Conservation (phyloP, 2,888 invertebrate species). For the Spialia ferax region DNA sequence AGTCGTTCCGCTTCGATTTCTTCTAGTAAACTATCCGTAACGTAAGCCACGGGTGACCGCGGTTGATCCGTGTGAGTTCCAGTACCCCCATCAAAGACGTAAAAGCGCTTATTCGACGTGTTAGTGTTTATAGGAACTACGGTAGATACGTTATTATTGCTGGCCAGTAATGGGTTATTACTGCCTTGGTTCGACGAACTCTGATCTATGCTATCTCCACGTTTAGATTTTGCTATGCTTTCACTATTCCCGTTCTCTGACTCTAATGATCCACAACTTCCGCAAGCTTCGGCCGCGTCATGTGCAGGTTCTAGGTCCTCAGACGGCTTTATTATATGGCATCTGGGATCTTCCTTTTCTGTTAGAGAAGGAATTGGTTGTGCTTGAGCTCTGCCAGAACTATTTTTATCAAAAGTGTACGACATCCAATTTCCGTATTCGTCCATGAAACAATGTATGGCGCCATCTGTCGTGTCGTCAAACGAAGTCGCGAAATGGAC, state of each 20-base stretch:
- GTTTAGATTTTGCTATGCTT: slow-evolving; percentile 68
- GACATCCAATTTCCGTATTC: slow-evolving; percentile 95
- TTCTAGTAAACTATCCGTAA: slow-evolving; percentile 79
- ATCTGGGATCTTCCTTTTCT: slow-evolving; percentile 66
- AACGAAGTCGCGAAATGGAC: slow-evolving; percentile 92
- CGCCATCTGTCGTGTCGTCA: slow-evolving; percentile 94
- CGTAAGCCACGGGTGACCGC: slow-evolving; percentile 78
- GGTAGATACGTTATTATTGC: slow-evolving; percentile 78
- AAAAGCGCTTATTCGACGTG: slow-evolving; percentile 75
- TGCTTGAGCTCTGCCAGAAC: slow-evolving; percentile 82
- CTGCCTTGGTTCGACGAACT: slow-evolving; percentile 84
- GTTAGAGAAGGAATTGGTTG: slow-evolving; percentile 68
- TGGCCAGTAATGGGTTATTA: slow-evolving; percentile 78
- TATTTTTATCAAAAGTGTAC: slow-evolving; percentile 93
- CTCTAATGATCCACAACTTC: slow-evolving; percentile 81
- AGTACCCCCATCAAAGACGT: slow-evolving; percentile 80
- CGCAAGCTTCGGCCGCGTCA: slow-evolving; percentile 62
- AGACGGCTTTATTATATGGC: slow-evolving; percentile 62
- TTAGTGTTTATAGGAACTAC: slow-evolving; percentile 79
- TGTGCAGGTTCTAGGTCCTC: slow-evolving; percentile 73
- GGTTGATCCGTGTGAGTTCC: slow-evolving; percentile 71
- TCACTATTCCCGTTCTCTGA: slow-evolving; percentile 78
- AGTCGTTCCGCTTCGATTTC: slow-evolving; percentile 81
- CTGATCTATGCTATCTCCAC: slow-evolving; percentile 77
- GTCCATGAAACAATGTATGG: slow-evolving; percentile 95